Evolutionary conservation across 2,888 invertebrate genomes (phyloP).

Genomic region (Nematopogon swammerdamellus): DNA sequence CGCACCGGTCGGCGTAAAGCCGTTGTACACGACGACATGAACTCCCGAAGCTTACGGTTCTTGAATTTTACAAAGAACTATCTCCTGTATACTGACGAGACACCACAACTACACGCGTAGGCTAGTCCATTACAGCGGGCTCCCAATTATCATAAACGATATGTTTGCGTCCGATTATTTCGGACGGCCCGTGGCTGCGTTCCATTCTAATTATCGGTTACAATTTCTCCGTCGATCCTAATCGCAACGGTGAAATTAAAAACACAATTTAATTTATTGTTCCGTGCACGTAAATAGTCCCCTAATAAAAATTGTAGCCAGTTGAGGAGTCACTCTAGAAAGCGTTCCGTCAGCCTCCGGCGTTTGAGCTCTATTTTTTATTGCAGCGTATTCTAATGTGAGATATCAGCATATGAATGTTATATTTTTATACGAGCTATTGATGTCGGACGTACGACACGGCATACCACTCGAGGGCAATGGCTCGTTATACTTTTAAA

Average conservation of each 20-base stretch:
- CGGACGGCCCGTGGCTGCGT: background rate
- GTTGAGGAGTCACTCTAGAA: background rate
- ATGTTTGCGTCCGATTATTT: background rate
- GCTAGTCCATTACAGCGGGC: no score
- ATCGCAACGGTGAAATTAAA: background rate
- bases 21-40: no score
- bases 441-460: background rate
- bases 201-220: background rate
- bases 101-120: no score
- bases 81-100: no score
- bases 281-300: background rate
- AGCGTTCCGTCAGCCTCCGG: background rate
- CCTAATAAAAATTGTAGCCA: background rate
- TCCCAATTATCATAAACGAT: background rate
- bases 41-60: no score
- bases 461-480: background rate
- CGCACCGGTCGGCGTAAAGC: no score
- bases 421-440: background rate
- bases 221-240: background rate
- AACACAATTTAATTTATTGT: background rate
- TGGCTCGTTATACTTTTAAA: background rate
- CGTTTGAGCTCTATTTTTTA: background rate
- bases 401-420: background rate
- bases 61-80: no score
- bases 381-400: background rate